Evolutionary conservation across 2,888 invertebrate genomes (phyloP).

Genomic region (Perizoma flavofasciatum): DNA sequence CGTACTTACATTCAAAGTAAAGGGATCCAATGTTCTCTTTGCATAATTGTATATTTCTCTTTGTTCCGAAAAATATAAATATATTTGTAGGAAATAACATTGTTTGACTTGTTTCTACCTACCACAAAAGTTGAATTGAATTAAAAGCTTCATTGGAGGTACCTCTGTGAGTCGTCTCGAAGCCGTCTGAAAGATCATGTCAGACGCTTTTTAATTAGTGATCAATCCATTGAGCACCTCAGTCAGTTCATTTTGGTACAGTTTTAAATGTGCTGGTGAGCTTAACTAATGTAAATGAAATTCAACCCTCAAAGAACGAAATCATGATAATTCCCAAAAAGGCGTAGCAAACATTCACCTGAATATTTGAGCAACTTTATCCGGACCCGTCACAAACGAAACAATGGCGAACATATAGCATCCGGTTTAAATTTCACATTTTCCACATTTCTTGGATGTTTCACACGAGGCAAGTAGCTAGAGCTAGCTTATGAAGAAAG

Average conservation of each 20-base stretch:
- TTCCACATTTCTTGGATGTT: constrained; percentile 2
- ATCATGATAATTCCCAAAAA: not conserved
- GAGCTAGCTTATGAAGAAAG: not conserved
- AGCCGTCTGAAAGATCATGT: too few relatives aligned
- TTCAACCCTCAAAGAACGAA: not conserved
- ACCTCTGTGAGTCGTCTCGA: too few relatives aligned
- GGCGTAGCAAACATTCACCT: not conserved
- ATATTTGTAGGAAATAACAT: too few relatives aligned
- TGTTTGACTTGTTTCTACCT: too few relatives aligned
- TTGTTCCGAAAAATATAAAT: too few relatives aligned
- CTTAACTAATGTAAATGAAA: too few relatives aligned
- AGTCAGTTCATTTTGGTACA: too few relatives aligned
- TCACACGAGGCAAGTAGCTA: constrained; percentile 2
- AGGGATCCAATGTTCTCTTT: not conserved
- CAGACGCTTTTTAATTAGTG: too few relatives aligned
- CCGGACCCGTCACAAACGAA: not conserved
- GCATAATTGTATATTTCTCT: not conserved
- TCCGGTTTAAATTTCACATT: constrained; percentile 6
- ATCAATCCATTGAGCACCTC: too few relatives aligned
- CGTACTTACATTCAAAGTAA: not conserved
- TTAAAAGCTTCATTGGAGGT: too few relatives aligned
- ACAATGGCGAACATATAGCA: not conserved
- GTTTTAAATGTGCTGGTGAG: too few relatives aligned
- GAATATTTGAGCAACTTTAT: constrained; percentile 3
- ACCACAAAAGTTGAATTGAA: too few relatives aligned